Evolutionary conservation across 2,113 vertebrate species (phyloP), one percentile per base, ranked within the genome.

Genomic region (Thalassarche chlororhynchos): DNA sequence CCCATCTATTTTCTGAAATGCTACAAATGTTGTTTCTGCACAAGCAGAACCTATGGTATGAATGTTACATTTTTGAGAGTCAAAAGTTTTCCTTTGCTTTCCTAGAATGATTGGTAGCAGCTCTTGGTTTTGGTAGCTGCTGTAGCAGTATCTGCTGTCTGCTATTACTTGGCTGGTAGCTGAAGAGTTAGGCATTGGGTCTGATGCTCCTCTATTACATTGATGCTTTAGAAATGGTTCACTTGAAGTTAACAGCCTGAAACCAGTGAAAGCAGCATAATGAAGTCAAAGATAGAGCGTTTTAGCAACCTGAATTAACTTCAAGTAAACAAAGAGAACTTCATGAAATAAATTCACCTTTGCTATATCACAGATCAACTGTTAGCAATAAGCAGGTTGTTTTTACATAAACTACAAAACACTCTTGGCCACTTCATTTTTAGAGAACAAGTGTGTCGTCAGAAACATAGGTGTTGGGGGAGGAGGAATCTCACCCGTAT

Each of bases 401-500:
- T 72, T 54, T 49, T 85, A 47, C 17, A 54, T 26, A n/a, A 52
- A 14, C 77, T 64, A 57, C 36, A 34, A 70, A 42, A 93, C 8
- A 47, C 74, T 40, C 52, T 52, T 24, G 15, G 64, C 47, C 18
- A 17, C 49, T 77, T 84, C 23, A 57, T 34, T 95, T 90, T 94
- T 54, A 90, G 77, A 92, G 20, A 57, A 71, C 11, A 79, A 80
- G 9, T 19, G 12, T 70, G 12, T 29, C 58, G 79, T 76, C 38
- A 87, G 84, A 57, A 66, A 47, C 10, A 89, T 5, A 46, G 20
- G 10, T 44, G 20, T 32, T 42, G 31, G 9, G 29, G 25, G 47
- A 79, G 25, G 58, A 78, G 70, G 17, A 86, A 34, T 81, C 78
- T 96, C 18, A 86, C 89, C 97, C 72, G 97, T 95, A 47, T 54